Conservation (phyloP, 1,140 invertebrate species). For the Drosophila nikananu region DNA sequence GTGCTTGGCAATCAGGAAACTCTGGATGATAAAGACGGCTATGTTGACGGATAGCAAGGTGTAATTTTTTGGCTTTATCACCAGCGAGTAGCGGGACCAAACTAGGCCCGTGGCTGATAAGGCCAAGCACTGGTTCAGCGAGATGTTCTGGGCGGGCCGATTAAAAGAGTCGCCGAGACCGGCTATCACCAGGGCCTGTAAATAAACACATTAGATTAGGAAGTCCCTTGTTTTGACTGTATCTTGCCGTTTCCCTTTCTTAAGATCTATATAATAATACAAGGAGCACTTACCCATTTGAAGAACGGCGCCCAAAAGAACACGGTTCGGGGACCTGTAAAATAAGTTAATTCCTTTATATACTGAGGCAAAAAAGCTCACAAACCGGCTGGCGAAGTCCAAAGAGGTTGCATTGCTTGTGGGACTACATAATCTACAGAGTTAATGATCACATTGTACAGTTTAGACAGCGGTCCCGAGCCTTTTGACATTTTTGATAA, state of each 20-base stretch:
- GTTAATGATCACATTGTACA: constrained; percentile 46
- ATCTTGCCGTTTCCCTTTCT: too few species aligned
- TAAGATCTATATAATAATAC: too few species aligned
- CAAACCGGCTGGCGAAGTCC: constrained; percentile 56
- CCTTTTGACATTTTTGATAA: constrained; percentile 45
- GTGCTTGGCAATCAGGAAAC: constrained; percentile 43
- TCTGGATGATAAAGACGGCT: constrained; percentile 48
- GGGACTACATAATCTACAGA: constrained; percentile 51
- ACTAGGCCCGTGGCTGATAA: constrained; percentile 50
- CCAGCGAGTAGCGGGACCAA: constrained; percentile 65
- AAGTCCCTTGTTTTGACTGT: too few species aligned
- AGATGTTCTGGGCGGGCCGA: constrained; percentile 51
- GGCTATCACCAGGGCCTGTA: constrained; percentile 47
- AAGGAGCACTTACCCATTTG: constrained; percentile 52
- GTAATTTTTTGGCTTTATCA: constrained; percentile 68
- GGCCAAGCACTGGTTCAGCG: constrained; percentile 48
- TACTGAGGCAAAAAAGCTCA: neutral
- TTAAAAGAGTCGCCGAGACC: constrained; percentile 56
- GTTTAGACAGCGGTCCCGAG: constrained; percentile 37
- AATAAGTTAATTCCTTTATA: neutral
- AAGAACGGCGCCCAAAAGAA: constrained; percentile 67
- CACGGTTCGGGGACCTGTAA: constrained; percentile 57
- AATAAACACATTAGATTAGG: neutral
- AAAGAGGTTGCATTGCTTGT: constrained; percentile 40
- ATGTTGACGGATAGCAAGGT: constrained; percentile 56